Conservation (phyloP, 2,888 invertebrate species). For the Sabatieria punctata region DNA sequence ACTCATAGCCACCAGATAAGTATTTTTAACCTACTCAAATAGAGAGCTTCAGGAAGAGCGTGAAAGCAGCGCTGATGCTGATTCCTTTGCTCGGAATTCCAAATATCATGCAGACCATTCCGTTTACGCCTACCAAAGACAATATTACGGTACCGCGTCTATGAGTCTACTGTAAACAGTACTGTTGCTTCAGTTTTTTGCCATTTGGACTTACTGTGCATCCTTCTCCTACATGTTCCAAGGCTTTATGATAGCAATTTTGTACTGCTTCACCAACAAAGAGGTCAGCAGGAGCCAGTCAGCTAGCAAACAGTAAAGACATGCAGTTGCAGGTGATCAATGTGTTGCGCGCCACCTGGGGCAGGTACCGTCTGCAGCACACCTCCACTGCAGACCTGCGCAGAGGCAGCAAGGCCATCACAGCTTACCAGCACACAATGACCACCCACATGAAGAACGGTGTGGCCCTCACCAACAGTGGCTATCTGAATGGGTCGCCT, state of each 20-base stretch:
- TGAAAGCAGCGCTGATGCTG: constrained; percentile 39
- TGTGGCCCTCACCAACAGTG: no score
- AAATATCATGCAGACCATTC: constrained; percentile 38
- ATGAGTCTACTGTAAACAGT: not conserved
- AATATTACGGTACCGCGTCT: constrained; percentile 20
- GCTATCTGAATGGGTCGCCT: no score
- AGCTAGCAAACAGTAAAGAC: not conserved
- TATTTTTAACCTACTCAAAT: no score
- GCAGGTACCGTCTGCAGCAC: constrained; percentile 23
- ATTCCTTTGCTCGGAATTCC: constrained; percentile 39
- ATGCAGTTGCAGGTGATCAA: constrained; percentile 19
- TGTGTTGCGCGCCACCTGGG: constrained; percentile 23
- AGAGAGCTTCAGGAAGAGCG: constrained; percentile 38
- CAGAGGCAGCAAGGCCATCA: constrained; percentile 24
- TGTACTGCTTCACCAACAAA: constrained; percentile 40
- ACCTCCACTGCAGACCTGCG: constrained; percentile 21
- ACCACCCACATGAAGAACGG: no score
- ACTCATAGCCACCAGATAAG: no score
- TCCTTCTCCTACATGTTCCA: constrained; percentile 38
- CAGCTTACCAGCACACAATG: no score
- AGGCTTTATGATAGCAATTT: constrained; percentile 38
- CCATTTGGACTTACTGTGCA: constrained; percentile 33
- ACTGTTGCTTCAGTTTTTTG: constrained; percentile 21
- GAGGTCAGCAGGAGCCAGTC: no score
- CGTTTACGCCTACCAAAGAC: constrained; percentile 29